Conservation (phyloP, 37 sponge, comb jelly and placozoan species). For the Ianthella basta region DNA sequence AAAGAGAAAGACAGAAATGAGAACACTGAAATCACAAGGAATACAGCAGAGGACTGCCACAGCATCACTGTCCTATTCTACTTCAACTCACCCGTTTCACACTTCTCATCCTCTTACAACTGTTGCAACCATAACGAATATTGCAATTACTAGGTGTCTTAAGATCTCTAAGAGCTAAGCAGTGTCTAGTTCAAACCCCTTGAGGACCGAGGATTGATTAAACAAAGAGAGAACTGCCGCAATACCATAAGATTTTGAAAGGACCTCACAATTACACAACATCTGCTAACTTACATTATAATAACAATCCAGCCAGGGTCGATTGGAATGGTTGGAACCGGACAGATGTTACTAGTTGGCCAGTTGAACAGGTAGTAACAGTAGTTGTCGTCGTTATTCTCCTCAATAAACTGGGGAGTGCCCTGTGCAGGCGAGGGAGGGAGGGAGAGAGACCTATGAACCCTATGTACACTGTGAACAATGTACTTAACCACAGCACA, state of each 20-base stretch:
- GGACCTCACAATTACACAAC: no score
- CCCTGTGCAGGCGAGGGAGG: slow-evolving; percentile 42
- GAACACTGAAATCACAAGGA: neutral
- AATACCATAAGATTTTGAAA: no score
- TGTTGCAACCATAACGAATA: no score
- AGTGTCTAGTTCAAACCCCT: neutral
- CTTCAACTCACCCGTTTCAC: no score
- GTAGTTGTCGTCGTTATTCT: slow-evolving; percentile 50
- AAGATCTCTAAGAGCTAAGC: neutral
- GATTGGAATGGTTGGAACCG: neutral
- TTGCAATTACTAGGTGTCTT: no score
- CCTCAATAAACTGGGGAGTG: slow-evolving; percentile 62
- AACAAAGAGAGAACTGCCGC: no score
- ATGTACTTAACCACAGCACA: no score
- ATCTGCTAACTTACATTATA: slow-evolving; percentile 66
- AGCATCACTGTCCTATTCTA: no score
- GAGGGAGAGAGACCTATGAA: no score
- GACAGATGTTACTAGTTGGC: slow-evolving; percentile 48
- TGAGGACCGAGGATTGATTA: neutral
- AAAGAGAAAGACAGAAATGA: neutral
- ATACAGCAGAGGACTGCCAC: no score
- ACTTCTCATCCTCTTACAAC: no score
- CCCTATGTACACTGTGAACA: no score
- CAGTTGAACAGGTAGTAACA: slow-evolving; percentile 75
- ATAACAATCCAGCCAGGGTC: slow-evolving; percentile 42